Base-by-base conservation (phyloP, 2,797 vertebrate species). In the Yasuhikotakia modesta region DNA sequence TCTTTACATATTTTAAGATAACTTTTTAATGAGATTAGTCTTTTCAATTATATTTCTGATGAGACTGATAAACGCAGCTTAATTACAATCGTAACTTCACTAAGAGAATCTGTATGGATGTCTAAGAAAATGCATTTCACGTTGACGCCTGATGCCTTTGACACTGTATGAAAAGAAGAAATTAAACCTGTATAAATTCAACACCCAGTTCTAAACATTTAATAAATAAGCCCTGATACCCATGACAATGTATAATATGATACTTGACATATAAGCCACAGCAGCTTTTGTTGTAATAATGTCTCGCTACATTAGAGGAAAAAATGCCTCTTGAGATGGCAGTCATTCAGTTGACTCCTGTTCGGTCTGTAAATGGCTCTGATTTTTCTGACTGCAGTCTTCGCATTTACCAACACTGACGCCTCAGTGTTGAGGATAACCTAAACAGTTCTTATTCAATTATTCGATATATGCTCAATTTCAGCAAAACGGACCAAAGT, bases 391-490 rank as follows among this genome's bases (percentile, higher is more conserved):
- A 32, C 1, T 43, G 21, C 19, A 60, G 53, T 60, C n/a, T 60
- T 77, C 11, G 24, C 21, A 78, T 70, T 63, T 30, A 53, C 45
- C 60, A 43, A 78, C 27, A 52, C 24, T 70, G 27, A 21, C 1
- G n/a, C 39, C 12, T 76, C 64, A 48, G 12, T 61, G 66, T 52
- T 52, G 8, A 5, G 19, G 57, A 61, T 52, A 45, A 61, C 50
- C 8, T 39, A 61, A 77, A 77, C 61, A 77, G 53, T 27, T 14
- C 30, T 53, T 70, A 53, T 52, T 78, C 57, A 70, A 63, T 78
- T 58, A 70, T 70, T 78, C 16, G 69, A 8, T 35, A 58, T 70
- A 24, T 35, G 65, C 74, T 68, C 39, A 58, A 68, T 76, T 76
- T 70, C 30, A 63, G 19, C 43, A 24, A 60, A 60, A 76, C 68